phyloP scores from a whole-genome alignment of 1,140 invertebrate genomes.

The Ceratina australensis region DNA sequence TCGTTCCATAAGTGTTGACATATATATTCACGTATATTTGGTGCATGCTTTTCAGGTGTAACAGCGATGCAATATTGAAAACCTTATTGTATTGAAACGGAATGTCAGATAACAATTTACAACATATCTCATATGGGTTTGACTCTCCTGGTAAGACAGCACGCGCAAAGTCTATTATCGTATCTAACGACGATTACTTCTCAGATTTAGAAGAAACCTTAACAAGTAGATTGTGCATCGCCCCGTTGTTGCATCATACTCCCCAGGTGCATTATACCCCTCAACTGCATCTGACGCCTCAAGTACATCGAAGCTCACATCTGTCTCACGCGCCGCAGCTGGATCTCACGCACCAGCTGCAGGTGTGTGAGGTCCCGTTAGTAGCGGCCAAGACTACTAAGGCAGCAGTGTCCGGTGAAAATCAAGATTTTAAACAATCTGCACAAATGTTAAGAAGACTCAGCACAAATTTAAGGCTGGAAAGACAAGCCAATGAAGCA shows the following conservation, averaged over 20 bases:
- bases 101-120: slow-evolving; percentile 67
- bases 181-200: neutral
- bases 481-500: slow-evolving; percentile 53
- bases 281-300: no score
- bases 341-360: no score
- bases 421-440: no score
- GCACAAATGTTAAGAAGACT: slow-evolving; percentile 60
- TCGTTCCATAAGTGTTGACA: neutral
- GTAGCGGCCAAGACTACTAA: no score
- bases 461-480: slow-evolving; percentile 63
- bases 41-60: slow-evolving; percentile 32
- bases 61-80: slow-evolving; percentile 38
- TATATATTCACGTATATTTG: neutral
- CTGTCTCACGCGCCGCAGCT: no score
- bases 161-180: slow-evolving; percentile 51
- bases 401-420: no score
- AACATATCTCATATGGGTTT: slow-evolving; percentile 55
- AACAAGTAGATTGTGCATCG: no score
- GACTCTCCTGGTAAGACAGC: slow-evolving; percentile 63
- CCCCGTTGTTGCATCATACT: no score
- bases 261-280: no score
- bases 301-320: no score
- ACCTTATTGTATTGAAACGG: slow-evolving; percentile 20
- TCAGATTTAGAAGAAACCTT: slow-evolving; percentile 61
- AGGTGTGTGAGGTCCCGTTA: no score